phyloP scores from a whole-genome alignment of 2,113 vertebrate genomes.

The Sorex fumeus region DNA sequence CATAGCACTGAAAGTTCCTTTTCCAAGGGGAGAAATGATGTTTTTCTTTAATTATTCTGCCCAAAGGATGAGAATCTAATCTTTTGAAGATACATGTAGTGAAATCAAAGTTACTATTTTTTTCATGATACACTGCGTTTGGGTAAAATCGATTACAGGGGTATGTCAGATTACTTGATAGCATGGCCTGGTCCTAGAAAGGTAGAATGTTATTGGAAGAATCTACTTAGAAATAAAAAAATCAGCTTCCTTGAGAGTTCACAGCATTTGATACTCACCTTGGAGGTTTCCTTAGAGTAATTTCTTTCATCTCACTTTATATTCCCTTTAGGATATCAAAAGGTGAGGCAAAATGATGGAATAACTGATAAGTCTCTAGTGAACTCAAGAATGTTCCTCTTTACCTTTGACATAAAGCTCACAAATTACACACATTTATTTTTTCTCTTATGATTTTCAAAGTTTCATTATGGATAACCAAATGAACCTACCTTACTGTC shows the following conservation, averaged over 20 bases:
- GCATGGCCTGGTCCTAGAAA: neutral
- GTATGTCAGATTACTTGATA: constrained; percentile 7
- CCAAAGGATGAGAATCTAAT: constrained; percentile 82
- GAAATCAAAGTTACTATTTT: constrained; percentile 86
- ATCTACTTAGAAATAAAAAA: neutral
- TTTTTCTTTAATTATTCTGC: constrained; percentile 84
- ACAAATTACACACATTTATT: constrained; percentile 18
- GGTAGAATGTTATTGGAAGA: constrained; percentile 6
- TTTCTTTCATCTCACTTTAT: constrained; percentile 41
- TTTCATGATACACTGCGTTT: constrained; percentile 68
- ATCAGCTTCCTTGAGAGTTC: neutral
- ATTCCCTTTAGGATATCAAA: constrained; percentile 59
- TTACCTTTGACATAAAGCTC: constrained; percentile 43
- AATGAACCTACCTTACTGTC: neutral
- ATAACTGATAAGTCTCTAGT: neutral
- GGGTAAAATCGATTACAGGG: constrained; percentile 72
- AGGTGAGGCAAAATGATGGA: neutral
- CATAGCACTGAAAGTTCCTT: constrained; percentile 79
- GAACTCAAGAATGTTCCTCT: neutral
- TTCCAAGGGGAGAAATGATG: constrained; percentile 72
- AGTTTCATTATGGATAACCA: neutral
- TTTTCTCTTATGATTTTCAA: constrained; percentile 10
- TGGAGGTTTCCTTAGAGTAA: constrained; percentile 4
- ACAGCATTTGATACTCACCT: neutral
- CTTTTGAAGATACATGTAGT: constrained; percentile 78